Base-by-base conservation (phyloP, 2,797 vertebrate species). In the Iguana delicatissima region DNA sequence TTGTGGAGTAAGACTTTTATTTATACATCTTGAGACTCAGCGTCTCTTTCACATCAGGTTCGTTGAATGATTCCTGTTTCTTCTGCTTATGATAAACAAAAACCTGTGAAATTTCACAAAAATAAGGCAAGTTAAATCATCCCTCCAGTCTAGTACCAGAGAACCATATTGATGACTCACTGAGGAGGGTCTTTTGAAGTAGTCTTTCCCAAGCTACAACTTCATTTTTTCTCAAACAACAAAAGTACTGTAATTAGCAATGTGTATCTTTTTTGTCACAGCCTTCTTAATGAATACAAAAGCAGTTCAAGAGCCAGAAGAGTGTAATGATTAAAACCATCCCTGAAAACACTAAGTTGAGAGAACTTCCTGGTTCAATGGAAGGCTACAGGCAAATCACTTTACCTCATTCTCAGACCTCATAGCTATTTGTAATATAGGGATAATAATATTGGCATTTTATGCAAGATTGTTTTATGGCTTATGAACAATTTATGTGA, bases 51-150 rank as follows among this genome's bases (percentile, higher is more conserved):
- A 69, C 29, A 69, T 69, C 9, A 32, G 67, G 9, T 69, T 69
- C 10, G 13, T 16, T 32, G 29, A 5, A 32, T 69, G 26, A 29
- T 29, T 29, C 67, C 26, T 69, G 8, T 69, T 26, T 69, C 67
- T 69, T 32, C 67, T 69, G 67, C 29, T 69, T 69, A 69, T 32
- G 67, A 79, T 16, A 32, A 80, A 69, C 38, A 3, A 26, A 59
- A 9, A 42, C 35, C n/a, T 59, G 62, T 50, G 62, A 89, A 82
- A 73, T 74, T n/a, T 82, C 80, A 88, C 46, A 10, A n/a, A 74
- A 82, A 82, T 42, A 42, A 5, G 26, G 35, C 0, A 52, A 29
- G 24, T 13, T 18, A 55, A 22, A 46, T 46, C 29, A 18, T 59
- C 13, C 20, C n/a, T 57, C 35, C 7, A 52, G 57, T 32, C 29